Conservation (phyloP, 92 coral and sea anemone genomes). For the Parazoanthus darwini region DNA sequence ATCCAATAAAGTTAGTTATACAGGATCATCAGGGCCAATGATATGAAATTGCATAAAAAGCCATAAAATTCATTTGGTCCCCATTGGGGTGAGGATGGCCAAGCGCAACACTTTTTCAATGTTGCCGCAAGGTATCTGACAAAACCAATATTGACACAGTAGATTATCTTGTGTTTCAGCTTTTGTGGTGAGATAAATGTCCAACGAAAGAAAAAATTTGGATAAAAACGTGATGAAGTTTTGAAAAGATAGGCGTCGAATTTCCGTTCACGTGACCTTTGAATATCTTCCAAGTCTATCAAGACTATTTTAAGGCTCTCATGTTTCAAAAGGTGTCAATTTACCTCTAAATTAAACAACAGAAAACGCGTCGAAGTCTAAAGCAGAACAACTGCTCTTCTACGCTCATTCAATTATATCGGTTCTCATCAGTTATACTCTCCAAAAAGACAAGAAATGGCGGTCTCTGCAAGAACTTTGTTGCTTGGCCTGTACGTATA, state of each 20-base stretch:
- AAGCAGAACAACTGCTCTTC: not conserved
- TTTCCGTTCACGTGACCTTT: conserved; percentile 42
- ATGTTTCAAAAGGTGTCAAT: conserved; percentile 22
- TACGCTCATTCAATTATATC: not conserved
- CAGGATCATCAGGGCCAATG: conserved; percentile 18
- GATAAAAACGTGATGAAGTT: conserved; percentile 6
- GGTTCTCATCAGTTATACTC: not conserved
- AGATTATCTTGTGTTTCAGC: conserved; percentile 6
- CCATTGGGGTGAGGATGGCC: not conserved
- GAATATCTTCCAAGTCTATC: conserved; percentile 27
- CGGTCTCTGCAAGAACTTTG: not conserved
- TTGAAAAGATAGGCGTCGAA: not conserved
- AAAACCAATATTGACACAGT: conserved; percentile 21
- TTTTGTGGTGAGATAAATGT: conserved; percentile 8
- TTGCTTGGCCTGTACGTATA: conserved; percentile 11
- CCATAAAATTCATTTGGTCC: not conserved
- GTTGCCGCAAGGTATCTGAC: not conserved
- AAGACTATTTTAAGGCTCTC: conserved; percentile 10
- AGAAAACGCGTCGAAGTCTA: conserved; percentile 2
- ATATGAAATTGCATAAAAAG: not conserved
- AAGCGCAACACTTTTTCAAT: too few species aligned
- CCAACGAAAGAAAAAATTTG: not conserved
- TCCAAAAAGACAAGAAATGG: not conserved
- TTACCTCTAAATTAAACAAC: conserved; percentile 25
- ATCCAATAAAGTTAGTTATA: conserved; percentile 22